Conservation (phyloP, 1,140 invertebrate species). For the Nephila pilipes region DNA sequence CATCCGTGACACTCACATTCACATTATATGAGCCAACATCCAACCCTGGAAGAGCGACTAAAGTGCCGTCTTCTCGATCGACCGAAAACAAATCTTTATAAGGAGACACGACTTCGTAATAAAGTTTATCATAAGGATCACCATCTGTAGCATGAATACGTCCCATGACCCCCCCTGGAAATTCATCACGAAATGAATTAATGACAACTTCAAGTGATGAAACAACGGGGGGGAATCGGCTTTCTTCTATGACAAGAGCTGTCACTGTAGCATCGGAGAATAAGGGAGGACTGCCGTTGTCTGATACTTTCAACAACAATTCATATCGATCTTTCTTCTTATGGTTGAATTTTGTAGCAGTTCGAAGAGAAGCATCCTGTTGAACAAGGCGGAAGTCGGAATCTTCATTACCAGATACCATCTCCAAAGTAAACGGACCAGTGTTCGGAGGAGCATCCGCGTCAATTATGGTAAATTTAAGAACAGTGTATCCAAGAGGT, state of each 20-base stretch:
- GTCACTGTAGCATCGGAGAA: slow-evolving; percentile 93
- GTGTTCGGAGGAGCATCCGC: slow-evolving; percentile 93
- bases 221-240: slow-evolving; percentile 94
- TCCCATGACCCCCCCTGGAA: slow-evolving; percentile 93
- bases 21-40: slow-evolving; percentile 94
- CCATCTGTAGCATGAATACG: slow-evolving; percentile 93
- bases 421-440: slow-evolving; percentile 94
- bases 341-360: slow-evolving; percentile 93
- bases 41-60: slow-evolving; percentile 91
- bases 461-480: slow-evolving; percentile 92
- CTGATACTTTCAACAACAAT: slow-evolving; percentile 94
- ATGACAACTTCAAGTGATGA: slow-evolving; percentile 92
- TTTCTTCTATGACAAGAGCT: slow-evolving; percentile 94
- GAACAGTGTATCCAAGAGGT: slow-evolving; percentile 82
- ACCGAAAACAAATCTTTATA: slow-evolving; percentile 89
- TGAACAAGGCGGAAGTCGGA: slow-evolving; percentile 92
- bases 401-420: slow-evolving; percentile 89
- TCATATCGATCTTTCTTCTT: slow-evolving; percentile 90
- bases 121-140: slow-evolving; percentile 94
- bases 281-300: slow-evolving; percentile 94
- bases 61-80: slow-evolving; percentile 88
- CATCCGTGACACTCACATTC: slow-evolving; percentile 88
- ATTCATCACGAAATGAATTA: slow-evolving; percentile 92
- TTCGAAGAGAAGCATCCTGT: slow-evolving; percentile 90
- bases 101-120: slow-evolving; percentile 85